These are phyloP conservation scores for Benthosema pterotum DNA, from an alignment of 2,797 vertebrate species.

Conservation along the genomic window DNA sequence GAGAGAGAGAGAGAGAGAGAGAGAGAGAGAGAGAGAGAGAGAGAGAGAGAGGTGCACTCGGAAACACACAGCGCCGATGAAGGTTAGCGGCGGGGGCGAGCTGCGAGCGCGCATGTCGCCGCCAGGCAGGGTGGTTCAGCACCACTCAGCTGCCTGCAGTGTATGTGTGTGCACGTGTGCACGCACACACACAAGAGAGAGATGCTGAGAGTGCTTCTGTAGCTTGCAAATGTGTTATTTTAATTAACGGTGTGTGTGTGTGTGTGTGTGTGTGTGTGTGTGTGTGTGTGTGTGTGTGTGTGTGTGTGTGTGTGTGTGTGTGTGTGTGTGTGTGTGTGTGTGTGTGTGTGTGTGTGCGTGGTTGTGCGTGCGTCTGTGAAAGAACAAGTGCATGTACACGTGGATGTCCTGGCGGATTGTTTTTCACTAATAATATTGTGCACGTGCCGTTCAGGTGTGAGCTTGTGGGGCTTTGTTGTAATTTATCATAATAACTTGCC, in stretches of 20 bases:
- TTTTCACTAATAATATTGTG: not conserved
- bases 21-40: conserved; percentile 39
- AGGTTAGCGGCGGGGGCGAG: conserved; percentile 51
- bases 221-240: too few species aligned
- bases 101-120: conserved; percentile 59
- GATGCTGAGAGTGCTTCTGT: too few species aligned
- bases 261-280: too few species aligned
- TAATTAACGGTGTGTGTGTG: too few species aligned
- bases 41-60: conserved; percentile 40
- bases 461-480: conserved; percentile 29
- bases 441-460: conserved; percentile 26
- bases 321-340: conserved; percentile 20
- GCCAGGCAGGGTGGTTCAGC: conserved; percentile 69
- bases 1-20: too few species aligned
- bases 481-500: conserved; percentile 24
- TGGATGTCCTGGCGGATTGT: too few species aligned
- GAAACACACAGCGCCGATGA: too few species aligned
- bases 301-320: conserved; percentile 10
- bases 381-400: too few species aligned
- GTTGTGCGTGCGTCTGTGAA: conserved; percentile 18
- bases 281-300: too few species aligned
- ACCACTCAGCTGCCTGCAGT: conserved; percentile 65
- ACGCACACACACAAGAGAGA: too few species aligned
- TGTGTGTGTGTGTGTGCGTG: not conserved
- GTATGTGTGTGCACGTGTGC: conserved; percentile 27